Evolutionary conservation across 2,888 invertebrate genomes (phyloP), one percentile per base, ranked within the genome.

Genomic region (Linyphia triangularis): DNA sequence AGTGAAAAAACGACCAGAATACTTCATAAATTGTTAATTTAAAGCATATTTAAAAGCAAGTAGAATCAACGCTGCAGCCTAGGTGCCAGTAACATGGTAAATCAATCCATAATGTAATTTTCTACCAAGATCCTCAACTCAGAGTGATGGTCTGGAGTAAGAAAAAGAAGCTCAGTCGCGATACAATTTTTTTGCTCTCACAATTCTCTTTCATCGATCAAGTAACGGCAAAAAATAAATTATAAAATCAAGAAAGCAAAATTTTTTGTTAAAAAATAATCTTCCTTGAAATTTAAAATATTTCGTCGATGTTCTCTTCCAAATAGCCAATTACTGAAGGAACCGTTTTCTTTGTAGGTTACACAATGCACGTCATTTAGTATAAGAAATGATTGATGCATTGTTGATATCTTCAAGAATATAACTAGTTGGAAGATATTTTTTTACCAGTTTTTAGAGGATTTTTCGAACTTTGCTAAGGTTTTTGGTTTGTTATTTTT

Each of bases 261-360:
- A 51, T 13, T 24, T 24, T 13, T 69, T 37, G 40, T 69, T 69
- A 37, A 75, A 37, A 57, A 72, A 7, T 28, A 72, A 7, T 30
- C 70, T 72, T 57, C 43, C 9, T n/a, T 28, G 28, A 43, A 72
- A 57, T 28, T n/a, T n/a, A 57, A 24, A 16, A 10, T 43, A 57
- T 51, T 72, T 72, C 24, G 43, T 28, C 26, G 9, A 72, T 16
- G 51, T 26, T 22, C 28, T 26, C 51, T 63, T 33, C n/a, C n/a
- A 37, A 61, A 77, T 77, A 77, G 22, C 78, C 78, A 78, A 78
- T 78, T 65, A 78, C 30, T n/a, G n/a, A 40, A 24, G 65, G 28
- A 43, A 43, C 9, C n/a, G 19, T 30, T 37, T 65, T 78, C 28
- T 65, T 43, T 43, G 19, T 65, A 33, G 30, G 22, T 78, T 63